A percentile compares a stretch with the other conserved stretches of the same genome.
Conservation (phyloP, 2,888 invertebrate species). For the Noctuana brunneofusca region DNA sequence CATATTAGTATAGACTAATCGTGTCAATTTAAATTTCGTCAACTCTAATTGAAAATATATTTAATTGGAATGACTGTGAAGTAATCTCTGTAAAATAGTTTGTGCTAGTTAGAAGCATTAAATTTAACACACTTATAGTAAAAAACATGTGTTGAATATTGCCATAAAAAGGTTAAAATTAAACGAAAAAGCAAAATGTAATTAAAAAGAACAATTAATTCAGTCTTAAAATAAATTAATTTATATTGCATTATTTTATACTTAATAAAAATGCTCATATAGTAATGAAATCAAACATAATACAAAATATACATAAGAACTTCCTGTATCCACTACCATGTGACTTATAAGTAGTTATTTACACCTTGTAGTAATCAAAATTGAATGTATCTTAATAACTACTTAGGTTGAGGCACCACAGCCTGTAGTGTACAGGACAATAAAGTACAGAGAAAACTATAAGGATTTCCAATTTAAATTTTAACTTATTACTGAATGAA, state of each 20-base stretch:
- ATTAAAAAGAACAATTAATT: conserved; percentile 44
- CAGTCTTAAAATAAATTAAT: conserved; percentile 67
- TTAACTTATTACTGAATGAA: neutral
- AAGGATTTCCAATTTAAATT: neutral
- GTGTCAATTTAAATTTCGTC: no score
- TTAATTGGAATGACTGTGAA: conserved; percentile 22
- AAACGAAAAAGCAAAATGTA: conserved; percentile 4
- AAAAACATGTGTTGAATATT: neutral
- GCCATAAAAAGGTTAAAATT: neutral
- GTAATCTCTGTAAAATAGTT: conserved; percentile 16
- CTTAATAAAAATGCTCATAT: conserved; percentile 7
- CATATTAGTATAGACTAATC: no score
- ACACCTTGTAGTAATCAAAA: conserved; percentile 4
- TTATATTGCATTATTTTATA: conserved; percentile 51
- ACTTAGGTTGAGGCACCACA: no score
- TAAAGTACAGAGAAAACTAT: neutral
- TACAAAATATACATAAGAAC: conserved; percentile 23
- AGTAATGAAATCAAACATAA: conserved; percentile 27
- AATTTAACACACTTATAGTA: no score
- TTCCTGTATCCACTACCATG: neutral
- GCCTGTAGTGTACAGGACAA: no score
- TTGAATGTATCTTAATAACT: neutral
- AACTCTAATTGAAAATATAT: conserved; percentile 13
- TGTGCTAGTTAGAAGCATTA: no score
- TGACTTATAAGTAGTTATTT: conserved; percentile 24